These are phyloP conservation scores for Drosophila prolongata DNA, from an alignment of 2,888 invertebrate genomes.

Conservation along the genomic window DNA sequence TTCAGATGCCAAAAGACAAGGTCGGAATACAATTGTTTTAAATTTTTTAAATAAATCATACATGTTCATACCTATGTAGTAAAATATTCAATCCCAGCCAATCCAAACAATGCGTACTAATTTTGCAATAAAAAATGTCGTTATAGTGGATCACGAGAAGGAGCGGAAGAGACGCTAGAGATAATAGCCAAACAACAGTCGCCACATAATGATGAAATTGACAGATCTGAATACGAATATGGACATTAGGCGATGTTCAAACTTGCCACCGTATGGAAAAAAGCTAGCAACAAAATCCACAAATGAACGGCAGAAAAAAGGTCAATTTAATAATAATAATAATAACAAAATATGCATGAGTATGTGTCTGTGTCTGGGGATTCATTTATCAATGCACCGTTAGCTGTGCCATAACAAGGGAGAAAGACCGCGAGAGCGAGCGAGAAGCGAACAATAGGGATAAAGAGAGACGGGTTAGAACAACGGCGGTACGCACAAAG, in stretches of 20 bases:
- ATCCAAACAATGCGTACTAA: slow-evolving; percentile 65
- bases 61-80: background rate
- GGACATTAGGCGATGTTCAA: slow-evolving; percentile 56
- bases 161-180: slow-evolving; percentile 6
- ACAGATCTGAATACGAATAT: slow-evolving; percentile 58
- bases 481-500: slow-evolving; percentile 68
- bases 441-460: slow-evolving; percentile 16
- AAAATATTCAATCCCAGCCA: slow-evolving; percentile 12
- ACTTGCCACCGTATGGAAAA: slow-evolving; percentile 54
- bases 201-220: slow-evolving; percentile 36
- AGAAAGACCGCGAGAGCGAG: slow-evolving; percentile 18
- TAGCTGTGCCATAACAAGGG: slow-evolving; percentile 68
- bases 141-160: slow-evolving; percentile 23
- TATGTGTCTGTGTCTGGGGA: slow-evolving; percentile 18
- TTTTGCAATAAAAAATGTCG: slow-evolving; percentile 63
- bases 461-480: slow-evolving; percentile 17
- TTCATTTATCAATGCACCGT: slow-evolving; percentile 72
- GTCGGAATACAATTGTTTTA: background rate
- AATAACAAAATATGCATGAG: slow-evolving; percentile 31
- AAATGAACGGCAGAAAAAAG: slow-evolving; percentile 63
- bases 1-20: too few relatives aligned
- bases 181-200: slow-evolving; percentile 50
- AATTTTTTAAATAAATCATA: slow-evolving; percentile 6
- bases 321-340: slow-evolving; percentile 75
- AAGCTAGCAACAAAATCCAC: slow-evolving; percentile 19